Evolutionary conservation across 2,888 invertebrate species (phyloP).

Genomic region (Leptopilina drosophilae): DNA sequence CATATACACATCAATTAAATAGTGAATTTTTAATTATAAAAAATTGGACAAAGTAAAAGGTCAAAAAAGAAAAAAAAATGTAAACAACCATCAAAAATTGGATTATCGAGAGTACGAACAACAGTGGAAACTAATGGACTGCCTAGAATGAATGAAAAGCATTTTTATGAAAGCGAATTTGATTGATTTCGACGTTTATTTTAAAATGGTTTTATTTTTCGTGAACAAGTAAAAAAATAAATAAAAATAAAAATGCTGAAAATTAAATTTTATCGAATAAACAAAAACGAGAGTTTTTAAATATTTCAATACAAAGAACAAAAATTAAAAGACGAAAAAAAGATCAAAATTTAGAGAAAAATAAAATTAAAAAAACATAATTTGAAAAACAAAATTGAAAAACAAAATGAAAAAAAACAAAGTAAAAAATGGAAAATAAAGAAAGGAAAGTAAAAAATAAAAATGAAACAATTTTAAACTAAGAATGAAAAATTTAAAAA

Average conservation of each 20-base stretch:
- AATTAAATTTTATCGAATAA: not conserved
- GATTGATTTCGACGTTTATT: not conserved
- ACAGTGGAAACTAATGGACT: constrained; percentile 4
- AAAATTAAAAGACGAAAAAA: too few species aligned
- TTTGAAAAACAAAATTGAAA: too few species aligned
- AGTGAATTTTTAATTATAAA: not conserved
- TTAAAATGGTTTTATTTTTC: not conserved
- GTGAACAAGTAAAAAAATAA: not conserved
- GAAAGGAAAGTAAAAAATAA: too few species aligned
- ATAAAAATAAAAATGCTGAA: not conserved
- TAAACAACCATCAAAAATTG: not conserved
- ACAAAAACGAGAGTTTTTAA: too few species aligned
- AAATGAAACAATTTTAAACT: too few species aligned
- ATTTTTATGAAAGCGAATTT: not conserved
- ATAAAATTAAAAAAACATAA: too few species aligned
- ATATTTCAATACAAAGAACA: too few species aligned
- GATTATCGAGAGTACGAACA: not conserved
- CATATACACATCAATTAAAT: too few species aligned
- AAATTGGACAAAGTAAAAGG: not conserved
- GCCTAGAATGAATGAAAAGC: not conserved
- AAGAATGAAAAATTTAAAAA: too few species aligned
- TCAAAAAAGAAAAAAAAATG: not conserved
- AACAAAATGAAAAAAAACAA: too few species aligned
- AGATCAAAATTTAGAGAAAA: too few species aligned
- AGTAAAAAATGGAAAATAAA: too few species aligned